Base-by-base conservation (phyloP, 2,888 invertebrate species). In the Zygaena filipendulae region DNA sequence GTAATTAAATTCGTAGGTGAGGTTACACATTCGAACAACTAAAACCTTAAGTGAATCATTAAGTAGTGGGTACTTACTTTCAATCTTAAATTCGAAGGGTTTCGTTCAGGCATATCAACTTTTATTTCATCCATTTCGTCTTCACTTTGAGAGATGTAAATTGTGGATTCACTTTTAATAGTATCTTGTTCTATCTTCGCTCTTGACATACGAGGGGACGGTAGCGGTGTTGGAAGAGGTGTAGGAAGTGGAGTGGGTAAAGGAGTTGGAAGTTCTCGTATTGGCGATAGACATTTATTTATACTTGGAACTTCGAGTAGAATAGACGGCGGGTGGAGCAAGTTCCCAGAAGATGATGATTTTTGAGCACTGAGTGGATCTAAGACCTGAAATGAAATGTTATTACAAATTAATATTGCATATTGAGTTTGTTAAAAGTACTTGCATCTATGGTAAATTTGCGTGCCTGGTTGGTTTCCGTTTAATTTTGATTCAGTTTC, bases 271-370 rank as follows among this genome's bases (percentile, higher is more conserved):
- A 90, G 80, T 62, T 90, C 90, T 40, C 87, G 79, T 40, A 91
- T 91, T 1, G 91, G 91, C 27, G 90, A 90, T 40, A 91, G 82
- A 72, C 90, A 91, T 67, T 88, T 88, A 54, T 86, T 88, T 47
- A 87, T 87, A 50, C 84, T 85, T 21, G 91, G 90, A 44, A 90
- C 87, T 80, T 91, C 91, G 29, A 91, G 80, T 14, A 90, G 81
- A 43, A 91, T 90, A 20, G 87, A 87, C 19, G 90, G 88, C 30
- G 88, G 87, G 57, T 89, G 87, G 21, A 87, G 74, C 25, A 86
- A 69, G 55, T 85, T 87, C 49, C 84, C 82, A 25, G 77, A 59
- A 24, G 75, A 59, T 25, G 74, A 62, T 12, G 81, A 77, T 58
- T 86, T 87, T 55, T 87, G 86, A 27, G 86, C 86, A 47, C 83